These are phyloP conservation scores for Manduca sexta DNA, from an alignment of 1,140 invertebrate species.

Conservation along the genomic window DNA sequence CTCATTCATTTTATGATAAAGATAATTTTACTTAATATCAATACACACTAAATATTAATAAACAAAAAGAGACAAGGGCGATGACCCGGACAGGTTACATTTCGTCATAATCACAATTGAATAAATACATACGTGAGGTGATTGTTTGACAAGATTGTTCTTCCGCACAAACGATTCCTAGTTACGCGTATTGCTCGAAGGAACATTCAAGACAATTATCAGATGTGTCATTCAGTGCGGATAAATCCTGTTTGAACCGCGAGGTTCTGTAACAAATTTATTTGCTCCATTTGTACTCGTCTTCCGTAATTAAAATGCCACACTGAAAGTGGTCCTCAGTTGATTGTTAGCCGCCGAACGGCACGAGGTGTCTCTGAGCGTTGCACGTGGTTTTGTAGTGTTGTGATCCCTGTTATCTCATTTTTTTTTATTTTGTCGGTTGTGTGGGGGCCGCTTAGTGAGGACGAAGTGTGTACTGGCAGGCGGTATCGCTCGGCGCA, in stretches of 20 bases:
- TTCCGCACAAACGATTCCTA: too few species aligned
- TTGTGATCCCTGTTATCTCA: background rate
- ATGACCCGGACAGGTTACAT: background rate
- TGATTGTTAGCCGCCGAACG: conserved; percentile 19
- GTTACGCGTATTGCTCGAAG: too few species aligned
- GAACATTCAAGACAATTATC: background rate
- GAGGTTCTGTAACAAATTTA: conserved; percentile 40
- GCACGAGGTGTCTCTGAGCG: background rate
- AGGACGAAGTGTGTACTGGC: conserved; percentile 3
- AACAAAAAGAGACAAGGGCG: background rate
- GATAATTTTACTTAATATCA: too few species aligned
- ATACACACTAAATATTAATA: too few species aligned
- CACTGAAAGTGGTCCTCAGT: conserved; percentile 30
- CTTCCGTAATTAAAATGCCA: conserved; percentile 55
- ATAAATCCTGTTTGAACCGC: conserved; percentile 69
- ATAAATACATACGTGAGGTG: conserved; percentile 1
- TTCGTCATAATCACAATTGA: background rate
- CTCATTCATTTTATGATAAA: too few species aligned
- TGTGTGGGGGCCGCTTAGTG: conserved; percentile 4
- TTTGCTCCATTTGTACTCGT: conserved; percentile 39
- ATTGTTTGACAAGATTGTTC: background rate
- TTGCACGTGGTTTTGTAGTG: background rate
- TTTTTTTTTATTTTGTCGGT: background rate
- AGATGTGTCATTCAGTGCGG: conserved; percentile 23
- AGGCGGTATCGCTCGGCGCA: conserved; percentile 28